Evolutionary conservation across 2,113 vertebrate species (phyloP).

Genomic region (Puma concolor): DNA sequence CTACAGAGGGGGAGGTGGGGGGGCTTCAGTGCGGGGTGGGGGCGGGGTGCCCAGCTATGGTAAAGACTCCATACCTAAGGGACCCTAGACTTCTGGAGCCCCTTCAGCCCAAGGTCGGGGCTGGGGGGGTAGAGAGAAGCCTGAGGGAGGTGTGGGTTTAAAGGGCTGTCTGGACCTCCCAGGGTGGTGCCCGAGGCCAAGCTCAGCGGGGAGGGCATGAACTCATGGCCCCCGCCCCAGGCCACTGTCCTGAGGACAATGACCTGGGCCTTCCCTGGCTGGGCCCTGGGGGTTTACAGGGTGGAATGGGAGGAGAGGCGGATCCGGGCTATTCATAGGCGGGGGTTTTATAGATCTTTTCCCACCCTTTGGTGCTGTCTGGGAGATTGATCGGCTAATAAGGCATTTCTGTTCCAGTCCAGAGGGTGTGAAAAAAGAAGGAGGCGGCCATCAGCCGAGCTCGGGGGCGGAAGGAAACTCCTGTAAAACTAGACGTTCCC

Average conservation of each 20-base stretch:
- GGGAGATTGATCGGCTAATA: background rate
- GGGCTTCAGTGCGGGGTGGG: background rate
- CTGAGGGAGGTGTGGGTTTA: background rate
- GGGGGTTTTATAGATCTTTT: constrained; percentile 53
- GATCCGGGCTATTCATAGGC: background rate
- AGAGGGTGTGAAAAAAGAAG: background rate
- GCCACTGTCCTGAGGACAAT: background rate
- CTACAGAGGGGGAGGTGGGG: background rate
- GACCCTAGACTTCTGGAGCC: background rate
- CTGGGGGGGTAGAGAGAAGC: background rate
- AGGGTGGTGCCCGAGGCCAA: background rate
- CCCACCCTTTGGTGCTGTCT: constrained; percentile 20
- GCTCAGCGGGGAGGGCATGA: background rate
- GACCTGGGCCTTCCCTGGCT: background rate
- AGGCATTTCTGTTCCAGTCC: constrained; percentile 37
- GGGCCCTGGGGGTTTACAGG: background rate
- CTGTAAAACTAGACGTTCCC: background rate
- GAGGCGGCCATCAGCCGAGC: background rate
- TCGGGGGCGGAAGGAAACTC: background rate
- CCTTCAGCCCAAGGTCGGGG: accelerated
- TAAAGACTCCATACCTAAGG: accelerated
- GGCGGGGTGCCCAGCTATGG: background rate
- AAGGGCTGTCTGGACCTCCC: background rate
- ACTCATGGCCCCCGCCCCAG: background rate
- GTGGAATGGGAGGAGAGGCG: background rate